Conservation (phyloP, 2,888 invertebrate species). For the Linnaemya vulpina region DNA sequence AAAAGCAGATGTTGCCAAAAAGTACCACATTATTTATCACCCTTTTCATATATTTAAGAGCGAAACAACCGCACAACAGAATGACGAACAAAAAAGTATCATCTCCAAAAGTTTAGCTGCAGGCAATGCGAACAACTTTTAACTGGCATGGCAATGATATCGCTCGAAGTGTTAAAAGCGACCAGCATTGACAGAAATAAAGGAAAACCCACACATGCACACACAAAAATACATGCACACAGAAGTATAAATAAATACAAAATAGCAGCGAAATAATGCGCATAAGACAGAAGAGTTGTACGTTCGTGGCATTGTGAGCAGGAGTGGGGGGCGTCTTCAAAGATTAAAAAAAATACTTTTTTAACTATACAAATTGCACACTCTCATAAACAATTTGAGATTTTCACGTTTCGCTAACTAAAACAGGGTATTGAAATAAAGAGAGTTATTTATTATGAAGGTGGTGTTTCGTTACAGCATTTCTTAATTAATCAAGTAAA, state of each 20-base stretch:
- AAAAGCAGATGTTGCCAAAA: neutral
- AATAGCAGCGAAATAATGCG: constrained; percentile 21
- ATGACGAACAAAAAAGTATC: constrained; percentile 71
- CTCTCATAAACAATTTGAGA: constrained; percentile 42
- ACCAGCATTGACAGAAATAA: constrained; percentile 79
- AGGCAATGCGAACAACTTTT: constrained; percentile 79
- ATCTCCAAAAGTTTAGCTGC: constrained; percentile 78
- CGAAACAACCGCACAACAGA: neutral
- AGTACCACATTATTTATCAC: constrained; percentile 1
- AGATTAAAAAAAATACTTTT: constrained; percentile 5
- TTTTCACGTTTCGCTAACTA: constrained; percentile 12
- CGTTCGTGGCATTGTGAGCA: neutral
- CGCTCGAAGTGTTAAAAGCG: constrained; percentile 76
- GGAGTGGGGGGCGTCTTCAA: neutral
- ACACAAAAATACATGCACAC: neutral
- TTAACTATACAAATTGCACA: constrained; percentile 37
- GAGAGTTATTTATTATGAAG: neutral
- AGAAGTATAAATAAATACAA: constrained; percentile 15
- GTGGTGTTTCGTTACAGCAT: too few species aligned
- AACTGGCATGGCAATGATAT: constrained; percentile 82
- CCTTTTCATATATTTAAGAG: constrained; percentile 8
- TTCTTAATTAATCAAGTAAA: too few species aligned
- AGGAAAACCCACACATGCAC: constrained; percentile 49
- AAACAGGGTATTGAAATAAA: constrained; percentile 31
- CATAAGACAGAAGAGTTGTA: constrained; percentile 10